Evolutionary conservation across 2,797 vertebrate genomes (phyloP).

Genomic region (Neomorphus geoffroyi): DNA sequence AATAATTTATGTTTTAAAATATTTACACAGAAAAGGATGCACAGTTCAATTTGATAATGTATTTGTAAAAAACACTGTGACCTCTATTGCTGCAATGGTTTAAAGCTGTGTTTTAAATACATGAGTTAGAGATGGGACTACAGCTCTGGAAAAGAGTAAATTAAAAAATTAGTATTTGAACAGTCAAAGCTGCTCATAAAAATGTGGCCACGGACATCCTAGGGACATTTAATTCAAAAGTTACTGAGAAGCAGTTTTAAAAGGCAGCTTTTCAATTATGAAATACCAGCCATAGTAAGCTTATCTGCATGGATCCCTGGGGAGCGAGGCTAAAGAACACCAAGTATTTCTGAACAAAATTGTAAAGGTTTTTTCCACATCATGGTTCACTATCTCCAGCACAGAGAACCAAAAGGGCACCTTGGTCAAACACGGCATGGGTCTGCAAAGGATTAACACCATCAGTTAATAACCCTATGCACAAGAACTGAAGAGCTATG

Average conservation of each 20-base stretch:
- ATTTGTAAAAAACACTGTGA: neutral
- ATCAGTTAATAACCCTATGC: neutral
- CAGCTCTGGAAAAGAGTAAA: slow-evolving; percentile 32
- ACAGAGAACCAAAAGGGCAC: neutral
- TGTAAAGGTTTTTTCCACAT: neutral
- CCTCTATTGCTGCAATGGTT: neutral
- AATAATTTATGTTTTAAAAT: slow-evolving; percentile 67
- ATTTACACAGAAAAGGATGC: slow-evolving; percentile 60
- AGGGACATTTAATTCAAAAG: neutral
- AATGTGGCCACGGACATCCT: neutral
- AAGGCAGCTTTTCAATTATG: neutral
- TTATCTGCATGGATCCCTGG: neutral
- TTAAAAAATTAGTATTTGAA: neutral
- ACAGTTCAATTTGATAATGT: slow-evolving; percentile 27
- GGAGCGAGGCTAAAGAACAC: neutral
- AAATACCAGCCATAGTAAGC: neutral
- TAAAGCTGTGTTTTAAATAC: slow-evolving; percentile 33
- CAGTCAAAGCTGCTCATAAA: neutral
- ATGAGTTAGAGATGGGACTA: slow-evolving; percentile 30
- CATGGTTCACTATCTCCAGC: neutral
- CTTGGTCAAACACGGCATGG: neutral
- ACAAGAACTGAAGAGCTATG: neutral
- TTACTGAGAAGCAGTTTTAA: neutral
- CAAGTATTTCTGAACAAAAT: neutral
- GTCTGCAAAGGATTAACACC: neutral